A percentile compares a stretch with the other conserved stretches of the same genome.
Conservation (phyloP, 2,888 invertebrate genomes). For the Catocala nupta region DNA sequence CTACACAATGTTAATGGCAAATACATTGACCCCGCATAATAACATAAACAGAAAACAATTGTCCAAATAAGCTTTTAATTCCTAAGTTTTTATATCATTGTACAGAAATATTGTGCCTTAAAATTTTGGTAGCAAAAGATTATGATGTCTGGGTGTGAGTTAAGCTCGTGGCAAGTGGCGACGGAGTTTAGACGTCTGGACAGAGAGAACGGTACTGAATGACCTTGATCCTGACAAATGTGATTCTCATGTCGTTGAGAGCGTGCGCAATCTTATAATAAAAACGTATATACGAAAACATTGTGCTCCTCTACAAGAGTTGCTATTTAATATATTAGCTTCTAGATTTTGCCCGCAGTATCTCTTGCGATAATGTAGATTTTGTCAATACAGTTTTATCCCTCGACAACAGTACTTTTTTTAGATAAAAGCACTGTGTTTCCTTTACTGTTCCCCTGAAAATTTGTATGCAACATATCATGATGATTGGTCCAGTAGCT, state of each 20-base stretch:
- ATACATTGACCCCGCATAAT: too few relatives aligned
- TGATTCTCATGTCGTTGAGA: conserved; percentile 11
- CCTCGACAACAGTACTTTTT: too few relatives aligned
- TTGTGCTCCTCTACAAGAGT: neutral
- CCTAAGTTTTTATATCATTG: conserved; percentile 1
- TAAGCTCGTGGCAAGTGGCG: conserved; percentile 14
- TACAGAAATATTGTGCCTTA: neutral
- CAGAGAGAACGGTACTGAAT: conserved; percentile 14
- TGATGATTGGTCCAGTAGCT: too few relatives aligned
- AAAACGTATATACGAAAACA: conserved; percentile 5
- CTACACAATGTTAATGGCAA: too few relatives aligned
- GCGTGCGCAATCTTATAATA: conserved; percentile 12
- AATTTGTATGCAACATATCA: too few relatives aligned
- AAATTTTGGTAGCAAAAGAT: conserved; percentile 14
- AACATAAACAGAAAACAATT: too few relatives aligned
- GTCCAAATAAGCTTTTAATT: neutral
- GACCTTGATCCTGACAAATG: conserved; percentile 18
- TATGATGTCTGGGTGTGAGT: conserved; percentile 12
- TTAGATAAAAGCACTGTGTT: too few relatives aligned
- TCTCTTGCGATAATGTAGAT: too few relatives aligned
- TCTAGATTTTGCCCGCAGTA: too few relatives aligned
- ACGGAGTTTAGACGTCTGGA: conserved; percentile 9
- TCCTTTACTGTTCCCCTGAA: too few relatives aligned
- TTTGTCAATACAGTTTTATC: too few relatives aligned
- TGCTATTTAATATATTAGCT: neutral